Conservation (phyloP, 2,888 invertebrate species). For the Scelioninae gen. 1 region DNA sequence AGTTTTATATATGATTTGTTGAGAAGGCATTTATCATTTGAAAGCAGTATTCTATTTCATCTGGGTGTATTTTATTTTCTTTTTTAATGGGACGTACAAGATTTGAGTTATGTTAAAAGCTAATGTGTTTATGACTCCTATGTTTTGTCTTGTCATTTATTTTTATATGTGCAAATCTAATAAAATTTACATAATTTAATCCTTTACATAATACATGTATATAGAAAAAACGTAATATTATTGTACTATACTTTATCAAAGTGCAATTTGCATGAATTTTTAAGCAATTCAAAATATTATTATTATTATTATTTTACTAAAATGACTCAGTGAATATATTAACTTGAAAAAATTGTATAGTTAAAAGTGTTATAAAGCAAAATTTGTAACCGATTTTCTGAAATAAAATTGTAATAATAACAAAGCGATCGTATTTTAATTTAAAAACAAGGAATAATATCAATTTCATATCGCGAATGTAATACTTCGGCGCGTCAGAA, state of each 20-base stretch:
- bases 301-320: too few relatives aligned
- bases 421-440: constrained; percentile 29
- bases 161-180: constrained; percentile 4
- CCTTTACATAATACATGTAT: neutral
- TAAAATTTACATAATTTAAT: neutral
- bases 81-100: constrained; percentile 20
- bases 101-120: constrained; percentile 28
- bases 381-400: too few relatives aligned
- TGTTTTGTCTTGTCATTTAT: constrained; percentile 2
- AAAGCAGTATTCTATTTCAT: constrained; percentile 19
- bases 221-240: too few relatives aligned
- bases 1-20: constrained; percentile 48
- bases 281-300: too few relatives aligned
- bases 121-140: constrained; percentile 12
- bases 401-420: constrained; percentile 46
- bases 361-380: too few relatives aligned
- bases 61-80: constrained; percentile 25
- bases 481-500: constrained; percentile 44
- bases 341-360: too few relatives aligned
- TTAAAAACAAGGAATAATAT: constrained; percentile 34
- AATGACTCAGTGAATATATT: too few relatives aligned
- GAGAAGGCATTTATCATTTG: constrained; percentile 27
- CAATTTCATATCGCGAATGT: constrained; percentile 33
- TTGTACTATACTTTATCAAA: too few relatives aligned
- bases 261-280: too few relatives aligned